These are phyloP conservation scores for Entelurus aequoreus DNA, from an alignment of 2,113 vertebrate genomes.

Conservation along the genomic window DNA sequence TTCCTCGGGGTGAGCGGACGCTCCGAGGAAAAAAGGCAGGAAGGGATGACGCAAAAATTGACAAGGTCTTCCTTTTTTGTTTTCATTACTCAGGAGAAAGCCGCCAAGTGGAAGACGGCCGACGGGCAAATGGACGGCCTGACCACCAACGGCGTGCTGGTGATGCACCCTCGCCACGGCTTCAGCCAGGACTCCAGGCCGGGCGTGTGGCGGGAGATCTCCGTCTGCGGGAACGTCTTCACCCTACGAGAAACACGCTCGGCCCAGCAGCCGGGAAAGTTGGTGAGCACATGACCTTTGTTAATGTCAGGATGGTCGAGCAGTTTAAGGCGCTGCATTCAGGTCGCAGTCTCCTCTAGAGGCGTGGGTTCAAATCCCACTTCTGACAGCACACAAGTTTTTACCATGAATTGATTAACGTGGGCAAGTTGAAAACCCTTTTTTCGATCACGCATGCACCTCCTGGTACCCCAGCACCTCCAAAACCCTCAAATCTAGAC, in stretches of 20 bases:
- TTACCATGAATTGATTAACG: too few species aligned
- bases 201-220: constrained; percentile 97
- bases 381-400: constrained; percentile 1
- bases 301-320: constrained; percentile 43
- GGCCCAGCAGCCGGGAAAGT: constrained; percentile 93
- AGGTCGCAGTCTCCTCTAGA: constrained; percentile 52
- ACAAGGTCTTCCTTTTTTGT: background rate
- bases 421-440: too few species aligned
- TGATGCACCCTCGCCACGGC: constrained; percentile 94
- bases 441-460: too few species aligned
- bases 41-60: too few species aligned
- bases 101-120: constrained; percentile 93
- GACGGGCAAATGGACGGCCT: constrained; percentile 97
- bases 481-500: too few species aligned
- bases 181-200: constrained; percentile 96
- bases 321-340: constrained; percentile 54
- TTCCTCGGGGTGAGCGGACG: constrained; percentile 87
- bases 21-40: background rate
- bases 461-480: too few species aligned
- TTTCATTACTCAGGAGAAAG: constrained; percentile 83
- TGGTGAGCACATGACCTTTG: constrained; percentile 71
- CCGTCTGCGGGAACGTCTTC: constrained; percentile 95
- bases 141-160: constrained; percentile 96
- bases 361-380: constrained; percentile 53
- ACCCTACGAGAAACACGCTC: constrained; percentile 94